These are phyloP conservation scores for Malurus melanocephalus DNA, from an alignment of 2,113 vertebrate genomes.

Conservation along the genomic window DNA sequence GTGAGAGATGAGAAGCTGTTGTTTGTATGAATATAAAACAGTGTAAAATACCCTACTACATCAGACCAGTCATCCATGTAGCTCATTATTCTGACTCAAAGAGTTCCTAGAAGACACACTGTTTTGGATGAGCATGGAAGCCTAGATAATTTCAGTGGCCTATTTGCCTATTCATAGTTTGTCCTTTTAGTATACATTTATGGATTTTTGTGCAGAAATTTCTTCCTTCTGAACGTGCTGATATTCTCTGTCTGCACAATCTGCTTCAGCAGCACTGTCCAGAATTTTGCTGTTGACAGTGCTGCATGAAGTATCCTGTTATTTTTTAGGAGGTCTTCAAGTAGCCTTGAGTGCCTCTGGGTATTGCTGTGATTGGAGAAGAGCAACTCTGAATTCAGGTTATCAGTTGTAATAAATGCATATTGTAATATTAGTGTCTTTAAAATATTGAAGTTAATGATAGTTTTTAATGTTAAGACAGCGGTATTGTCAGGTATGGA, in stretches of 20 bases:
- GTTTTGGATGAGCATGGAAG: background rate
- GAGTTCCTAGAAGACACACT: background rate
- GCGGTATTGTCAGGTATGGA: background rate
- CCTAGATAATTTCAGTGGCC: background rate
- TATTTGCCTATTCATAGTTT: background rate
- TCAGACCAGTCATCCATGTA: background rate
- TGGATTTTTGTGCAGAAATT: background rate
- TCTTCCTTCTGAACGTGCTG: background rate
- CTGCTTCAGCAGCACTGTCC: background rate
- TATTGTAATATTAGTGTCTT: background rate
- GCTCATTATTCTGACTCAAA: background rate
- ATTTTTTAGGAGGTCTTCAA: background rate
- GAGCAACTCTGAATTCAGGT: background rate
- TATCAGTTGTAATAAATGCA: background rate
- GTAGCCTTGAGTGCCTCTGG: background rate
- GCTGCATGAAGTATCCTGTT: background rate
- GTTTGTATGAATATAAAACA: background rate
- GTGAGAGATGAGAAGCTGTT: background rate
- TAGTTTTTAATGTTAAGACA: background rate
- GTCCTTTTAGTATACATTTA: background rate
- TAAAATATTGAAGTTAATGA: background rate
- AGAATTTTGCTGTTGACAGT: background rate
- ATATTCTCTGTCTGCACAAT: background rate
- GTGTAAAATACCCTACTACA: background rate
- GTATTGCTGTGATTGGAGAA: background rate